phyloP scores from a whole-genome alignment of 2,113 vertebrate genomes.

The Romanogobio albipinnatus region DNA sequence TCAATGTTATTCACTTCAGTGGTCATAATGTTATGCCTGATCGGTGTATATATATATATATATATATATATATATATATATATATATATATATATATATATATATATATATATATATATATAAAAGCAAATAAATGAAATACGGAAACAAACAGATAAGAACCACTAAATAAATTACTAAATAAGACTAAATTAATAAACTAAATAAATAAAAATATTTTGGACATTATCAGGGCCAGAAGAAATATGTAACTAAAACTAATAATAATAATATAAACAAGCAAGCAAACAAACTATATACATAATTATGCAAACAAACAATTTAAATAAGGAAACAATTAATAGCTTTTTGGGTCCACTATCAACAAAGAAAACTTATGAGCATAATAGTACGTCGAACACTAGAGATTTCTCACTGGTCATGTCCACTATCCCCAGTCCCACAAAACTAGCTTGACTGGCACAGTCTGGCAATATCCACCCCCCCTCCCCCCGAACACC shows the following conservation, averaged over 20 bases:
- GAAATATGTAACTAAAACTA: background rate
- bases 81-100: too few species aligned
- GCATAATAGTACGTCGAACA: background rate
- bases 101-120: too few species aligned
- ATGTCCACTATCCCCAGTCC: background rate
- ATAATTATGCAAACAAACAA: background rate
- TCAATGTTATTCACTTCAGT: too few species aligned
- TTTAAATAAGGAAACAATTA: background rate
- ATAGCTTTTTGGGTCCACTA: background rate
- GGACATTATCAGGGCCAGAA: background rate
- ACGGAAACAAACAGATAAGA: too few species aligned
- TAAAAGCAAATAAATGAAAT: background rate
- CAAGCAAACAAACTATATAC: background rate
- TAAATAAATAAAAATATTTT: background rate
- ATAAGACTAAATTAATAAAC: background rate
- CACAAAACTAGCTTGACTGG: constrained; percentile 29
- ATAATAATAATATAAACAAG: background rate
- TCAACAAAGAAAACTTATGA: background rate
- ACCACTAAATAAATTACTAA: too few species aligned
- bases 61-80: too few species aligned
- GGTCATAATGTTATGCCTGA: too few species aligned
- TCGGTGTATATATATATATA: too few species aligned
- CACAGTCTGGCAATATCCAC: constrained; percentile 51
- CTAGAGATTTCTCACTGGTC: background rate
- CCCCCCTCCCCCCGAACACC: constrained; percentile 34